Percentiles rank a stretch among this genome's conserved stretches.
phyloP scores from a whole-genome alignment of 2,797 vertebrate species.

The Oryzias dopingdopingensis region DNA sequence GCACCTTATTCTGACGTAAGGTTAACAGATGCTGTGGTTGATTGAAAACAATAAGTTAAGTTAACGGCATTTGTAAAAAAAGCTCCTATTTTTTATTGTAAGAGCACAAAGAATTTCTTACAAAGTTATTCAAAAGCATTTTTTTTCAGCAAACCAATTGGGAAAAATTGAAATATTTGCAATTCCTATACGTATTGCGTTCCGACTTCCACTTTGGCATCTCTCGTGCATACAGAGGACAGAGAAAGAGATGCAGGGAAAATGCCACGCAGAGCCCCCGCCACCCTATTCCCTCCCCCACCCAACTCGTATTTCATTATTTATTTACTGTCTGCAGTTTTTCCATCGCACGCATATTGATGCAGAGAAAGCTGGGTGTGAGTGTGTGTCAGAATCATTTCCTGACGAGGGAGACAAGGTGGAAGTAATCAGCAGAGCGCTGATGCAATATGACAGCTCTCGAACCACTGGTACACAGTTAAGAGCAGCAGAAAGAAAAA shows the following conservation, averaged over 20 bases:
- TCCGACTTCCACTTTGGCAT: slow-evolving; percentile 48
- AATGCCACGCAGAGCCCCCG: slow-evolving; percentile 47
- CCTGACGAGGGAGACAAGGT: slow-evolving; percentile 85
- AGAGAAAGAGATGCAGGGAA: slow-evolving; percentile 55
- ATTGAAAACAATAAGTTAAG: no score
- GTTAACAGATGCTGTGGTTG: no score
- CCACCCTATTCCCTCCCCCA: slow-evolving; percentile 34
- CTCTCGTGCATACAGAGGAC: slow-evolving; percentile 46
- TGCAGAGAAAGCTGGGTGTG: slow-evolving; percentile 80
- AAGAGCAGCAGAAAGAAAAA: slow-evolving; percentile 71
- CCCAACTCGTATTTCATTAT: slow-evolving; percentile 78
- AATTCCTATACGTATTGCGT: slow-evolving; percentile 25
- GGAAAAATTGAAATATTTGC: slow-evolving; percentile 2
- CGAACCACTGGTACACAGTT: slow-evolving; percentile 76
- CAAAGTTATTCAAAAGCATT: no score
- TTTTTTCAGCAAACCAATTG: background rate
- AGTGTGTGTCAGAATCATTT: slow-evolving; percentile 84
- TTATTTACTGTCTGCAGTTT: slow-evolving; percentile 82
- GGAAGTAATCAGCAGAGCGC: slow-evolving; percentile 83
- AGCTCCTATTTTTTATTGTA: background rate
- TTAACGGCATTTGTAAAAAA: no score
- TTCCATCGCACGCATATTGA: slow-evolving; percentile 82
- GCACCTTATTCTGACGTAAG: no score
- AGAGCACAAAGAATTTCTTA: slow-evolving; percentile 13
- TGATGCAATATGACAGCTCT: slow-evolving; percentile 82